phyloP scores from a whole-genome alignment of 2,113 vertebrate genomes.

The Eptesicus fuscus region DNA sequence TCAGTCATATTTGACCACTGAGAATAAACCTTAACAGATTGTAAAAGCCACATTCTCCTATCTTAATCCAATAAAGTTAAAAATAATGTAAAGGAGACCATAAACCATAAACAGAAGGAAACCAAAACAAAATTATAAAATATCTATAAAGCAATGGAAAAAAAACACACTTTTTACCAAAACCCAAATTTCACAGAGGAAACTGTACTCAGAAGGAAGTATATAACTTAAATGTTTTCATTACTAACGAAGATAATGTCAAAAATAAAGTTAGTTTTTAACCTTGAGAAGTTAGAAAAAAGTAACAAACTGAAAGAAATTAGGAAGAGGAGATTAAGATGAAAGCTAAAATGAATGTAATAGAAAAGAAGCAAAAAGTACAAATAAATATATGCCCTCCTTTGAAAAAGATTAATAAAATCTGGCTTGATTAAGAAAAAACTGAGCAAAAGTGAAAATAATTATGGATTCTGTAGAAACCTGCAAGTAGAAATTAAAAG shows the following conservation, averaged over 20 bases:
- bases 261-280: not conserved
- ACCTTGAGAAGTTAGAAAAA: conserved; percentile 2
- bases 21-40: not conserved
- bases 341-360: conserved; percentile 6
- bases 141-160: conserved; percentile 6
- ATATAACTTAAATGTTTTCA: conserved; percentile 2
- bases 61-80: not conserved
- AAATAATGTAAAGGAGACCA: not conserved
- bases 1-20: not conserved
- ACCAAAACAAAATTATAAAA: not conserved
- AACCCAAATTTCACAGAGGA: conserved; percentile 11
- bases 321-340: not conserved
- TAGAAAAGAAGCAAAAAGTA: not conserved
- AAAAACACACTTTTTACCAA: not conserved
- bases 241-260: not conserved
- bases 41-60: not conserved
- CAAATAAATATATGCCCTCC: not conserved
- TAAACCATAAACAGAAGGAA: not conserved
- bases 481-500: not conserved
- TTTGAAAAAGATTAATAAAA: conserved; percentile 2
- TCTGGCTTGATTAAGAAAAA: not conserved
- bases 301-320: not conserved
- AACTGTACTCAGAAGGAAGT: not conserved
- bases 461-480: conserved; percentile 12
- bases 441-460: not conserved